phyloP scores from a whole-genome alignment of 2,113 vertebrate genomes.

The Aldabrachelys gigantea region DNA sequence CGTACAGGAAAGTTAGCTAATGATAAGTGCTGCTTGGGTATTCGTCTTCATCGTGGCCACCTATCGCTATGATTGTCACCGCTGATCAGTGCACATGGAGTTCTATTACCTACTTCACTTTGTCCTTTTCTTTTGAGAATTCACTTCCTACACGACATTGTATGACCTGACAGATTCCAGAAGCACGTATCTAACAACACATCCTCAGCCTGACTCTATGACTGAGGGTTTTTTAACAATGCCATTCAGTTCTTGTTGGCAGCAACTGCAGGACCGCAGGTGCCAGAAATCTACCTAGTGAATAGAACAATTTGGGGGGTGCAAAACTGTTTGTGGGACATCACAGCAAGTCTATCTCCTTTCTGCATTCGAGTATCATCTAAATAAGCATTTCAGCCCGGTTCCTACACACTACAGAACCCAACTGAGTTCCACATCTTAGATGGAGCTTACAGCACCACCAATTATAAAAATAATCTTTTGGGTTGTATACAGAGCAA shows the following conservation, averaged over 20 bases:
- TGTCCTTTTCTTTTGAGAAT: not conserved
- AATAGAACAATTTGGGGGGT: not conserved
- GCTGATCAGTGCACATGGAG: not conserved
- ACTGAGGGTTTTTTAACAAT: not conserved
- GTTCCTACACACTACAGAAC: not conserved
- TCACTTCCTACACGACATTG: not conserved
- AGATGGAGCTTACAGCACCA: not conserved
- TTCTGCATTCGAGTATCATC: not conserved
- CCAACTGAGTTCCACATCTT: not conserved
- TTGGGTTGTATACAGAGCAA: not conserved
- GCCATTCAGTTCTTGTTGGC: not conserved
- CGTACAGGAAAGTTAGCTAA: not conserved
- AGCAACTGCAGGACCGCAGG: not conserved
- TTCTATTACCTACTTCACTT: not conserved
- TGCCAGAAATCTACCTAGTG: not conserved
- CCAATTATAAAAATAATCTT: not conserved
- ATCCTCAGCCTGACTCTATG: not conserved
- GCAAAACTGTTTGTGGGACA: not conserved
- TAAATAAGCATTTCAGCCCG: not conserved
- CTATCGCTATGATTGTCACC: too few species aligned
- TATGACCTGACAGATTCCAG: not conserved
- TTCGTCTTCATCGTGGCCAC: too few species aligned
- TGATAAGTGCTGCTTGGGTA: not conserved
- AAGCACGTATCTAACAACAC: not conserved
- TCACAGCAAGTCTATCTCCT: not conserved